Conservation (phyloP, 2,113 vertebrate species). For the Dasyprocta punctata region DNA sequence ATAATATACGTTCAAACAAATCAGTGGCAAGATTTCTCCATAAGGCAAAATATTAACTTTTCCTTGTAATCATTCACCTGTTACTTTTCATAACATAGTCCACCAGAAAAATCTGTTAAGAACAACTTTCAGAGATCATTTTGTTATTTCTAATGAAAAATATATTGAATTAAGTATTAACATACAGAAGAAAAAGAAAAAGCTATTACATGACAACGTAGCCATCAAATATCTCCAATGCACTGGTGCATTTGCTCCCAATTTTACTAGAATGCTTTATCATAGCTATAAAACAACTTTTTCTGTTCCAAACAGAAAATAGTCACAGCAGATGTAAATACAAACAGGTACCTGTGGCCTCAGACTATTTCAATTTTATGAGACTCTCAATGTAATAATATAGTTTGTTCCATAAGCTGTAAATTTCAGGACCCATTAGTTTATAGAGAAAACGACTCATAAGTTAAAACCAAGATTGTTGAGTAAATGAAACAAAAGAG, state of each 20-base stretch:
- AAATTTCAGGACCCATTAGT: neutral
- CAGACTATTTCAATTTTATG: neutral
- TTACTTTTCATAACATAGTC: slow-evolving; percentile 55
- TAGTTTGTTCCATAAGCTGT: neutral
- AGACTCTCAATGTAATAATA: neutral
- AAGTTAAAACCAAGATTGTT: slow-evolving; percentile 13
- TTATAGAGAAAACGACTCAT: neutral
- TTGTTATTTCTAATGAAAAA: neutral
- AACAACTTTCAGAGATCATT: neutral
- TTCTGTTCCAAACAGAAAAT: neutral
- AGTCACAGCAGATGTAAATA: neutral
- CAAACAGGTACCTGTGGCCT: neutral
- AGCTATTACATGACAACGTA: neutral
- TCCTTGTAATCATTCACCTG: neutral
- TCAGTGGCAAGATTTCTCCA: neutral
- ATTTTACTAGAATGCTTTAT: neutral
- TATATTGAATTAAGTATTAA: slow-evolving; percentile 29
- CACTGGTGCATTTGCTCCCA: neutral
- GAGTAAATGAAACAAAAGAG: neutral
- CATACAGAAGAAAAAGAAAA: neutral
- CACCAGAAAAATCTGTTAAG: neutral
- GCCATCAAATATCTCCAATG: slow-evolving; percentile 7
- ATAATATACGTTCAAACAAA: slow-evolving; percentile 36
- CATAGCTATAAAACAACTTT: slow-evolving; percentile 6
- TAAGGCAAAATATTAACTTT: neutral